Base-by-base conservation (phyloP, 2,797 vertebrate genomes). In the Oreortyx pictus region DNA sequence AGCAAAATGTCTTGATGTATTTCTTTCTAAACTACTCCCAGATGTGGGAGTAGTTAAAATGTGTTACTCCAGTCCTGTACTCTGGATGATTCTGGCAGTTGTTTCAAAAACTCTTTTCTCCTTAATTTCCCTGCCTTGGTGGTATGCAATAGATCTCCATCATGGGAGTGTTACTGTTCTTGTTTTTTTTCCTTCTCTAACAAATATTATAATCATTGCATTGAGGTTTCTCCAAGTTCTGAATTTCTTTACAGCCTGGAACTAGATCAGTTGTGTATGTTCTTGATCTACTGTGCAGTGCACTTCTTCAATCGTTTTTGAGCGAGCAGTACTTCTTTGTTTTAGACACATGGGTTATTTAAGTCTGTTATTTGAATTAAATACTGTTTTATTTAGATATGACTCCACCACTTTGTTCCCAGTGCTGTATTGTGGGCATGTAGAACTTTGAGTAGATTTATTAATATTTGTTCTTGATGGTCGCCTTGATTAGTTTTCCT, bases 21-120 rank as follows among this genome's bases (percentile, higher is more conserved):
- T 92, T 83, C 35, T 91, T 89, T 93, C 56, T 85, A 60, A 83
- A 47, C 59, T 75, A 15, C 56, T 94, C 39, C 57, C 93, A 95
- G 89, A 83, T 95, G 82, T 67, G 11, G 7, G 60, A 88, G 65
- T 75, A 89, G 72, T 90, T 93, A 85, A 93, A 92, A 93, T 74
- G 62, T 6, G 2, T 59, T 91, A 78, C 82, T 93, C 54, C 43
- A 70, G 9, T 72, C 16, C 37, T 93, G 39, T 66, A 35, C 35
- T 86, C 43, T 75, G 39, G 9, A 72, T 92, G 56, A 66, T 83
- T 96, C 54, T 91, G 39, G 59, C 70, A 83, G n/a, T 62, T 92
- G 47, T 92, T 95, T 83, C 9, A 10, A 81, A 83, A 88, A 77
- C 61, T 82, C 47, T 64, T 90, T 84, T 62, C 47, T 54, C n/a